A percentile compares a stretch with the other conserved stretches of the same genome.
These are phyloP conservation scores for Lasius fuliginosus DNA, from an alignment of 2,888 invertebrate species.

Conservation along the genomic window DNA sequence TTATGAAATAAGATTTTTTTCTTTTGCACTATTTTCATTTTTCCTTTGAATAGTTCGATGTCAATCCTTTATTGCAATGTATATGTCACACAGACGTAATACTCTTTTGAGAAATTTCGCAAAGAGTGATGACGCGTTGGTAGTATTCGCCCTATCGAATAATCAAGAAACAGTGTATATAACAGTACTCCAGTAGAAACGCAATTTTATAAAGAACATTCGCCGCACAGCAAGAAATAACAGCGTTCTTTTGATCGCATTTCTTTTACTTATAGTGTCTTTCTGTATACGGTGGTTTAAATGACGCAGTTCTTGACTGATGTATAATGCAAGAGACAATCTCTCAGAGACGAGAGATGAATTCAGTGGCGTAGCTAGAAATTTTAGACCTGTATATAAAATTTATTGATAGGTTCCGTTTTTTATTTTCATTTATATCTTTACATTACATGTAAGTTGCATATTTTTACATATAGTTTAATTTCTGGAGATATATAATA, in stretches of 20 bases:
- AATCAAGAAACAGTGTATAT: conserved; percentile 25
- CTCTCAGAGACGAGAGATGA: neutral
- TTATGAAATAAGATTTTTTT: neutral
- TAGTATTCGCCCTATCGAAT: conserved; percentile 9
- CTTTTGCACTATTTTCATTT: neutral
- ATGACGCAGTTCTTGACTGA: conserved; percentile 29
- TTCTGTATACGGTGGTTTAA: neutral
- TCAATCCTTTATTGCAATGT: conserved; percentile 15
- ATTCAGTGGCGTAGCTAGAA: neutral
- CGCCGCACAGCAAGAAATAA: neutral
- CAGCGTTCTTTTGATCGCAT: conserved; percentile 8
- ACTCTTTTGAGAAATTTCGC: conserved; percentile 24
- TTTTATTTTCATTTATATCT: neutral
- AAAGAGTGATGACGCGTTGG: conserved; percentile 9
- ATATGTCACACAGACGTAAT: conserved; percentile 18
- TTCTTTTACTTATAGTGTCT: conserved; percentile 8
- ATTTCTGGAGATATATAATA: neutral
- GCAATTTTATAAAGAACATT: conserved; percentile 19
- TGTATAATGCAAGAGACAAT: conserved; percentile 18
- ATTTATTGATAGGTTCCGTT: neutral
- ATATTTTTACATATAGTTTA: neutral
- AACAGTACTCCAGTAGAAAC: conserved; percentile 14
- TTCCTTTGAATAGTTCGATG: neutral
- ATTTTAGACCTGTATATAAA: neutral
- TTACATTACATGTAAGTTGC: neutral